These are phyloP conservation scores for Charadrius vociferus DNA, from an alignment of 2,113 vertebrate genomes.

Conservation along the genomic window DNA sequence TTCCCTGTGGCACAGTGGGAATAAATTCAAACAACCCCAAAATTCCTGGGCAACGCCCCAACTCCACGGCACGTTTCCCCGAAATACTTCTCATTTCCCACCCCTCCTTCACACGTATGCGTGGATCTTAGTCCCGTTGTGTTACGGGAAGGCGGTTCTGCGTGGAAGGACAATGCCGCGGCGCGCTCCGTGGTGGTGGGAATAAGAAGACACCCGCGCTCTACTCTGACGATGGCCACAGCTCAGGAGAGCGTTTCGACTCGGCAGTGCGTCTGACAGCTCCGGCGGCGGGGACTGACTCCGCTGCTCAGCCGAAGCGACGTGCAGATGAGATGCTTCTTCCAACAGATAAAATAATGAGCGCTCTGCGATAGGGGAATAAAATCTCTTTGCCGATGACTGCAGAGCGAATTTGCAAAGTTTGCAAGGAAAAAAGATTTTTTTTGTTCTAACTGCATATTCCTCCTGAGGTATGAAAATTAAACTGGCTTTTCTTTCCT, in stretches of 20 bases:
- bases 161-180: not conserved
- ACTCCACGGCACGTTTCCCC: not conserved
- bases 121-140: not conserved
- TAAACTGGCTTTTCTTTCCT: not conserved
- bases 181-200: not conserved
- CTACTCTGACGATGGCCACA: not conserved
- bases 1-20: not conserved
- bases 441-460: not conserved
- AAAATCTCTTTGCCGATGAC: not conserved
- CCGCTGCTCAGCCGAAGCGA: not conserved
- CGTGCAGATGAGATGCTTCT: not conserved
- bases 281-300: not conserved
- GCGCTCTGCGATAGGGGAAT: not conserved
- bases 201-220: not conserved
- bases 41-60: not conserved
- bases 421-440: not conserved
- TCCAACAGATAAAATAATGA: not conserved
- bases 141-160: not conserved
- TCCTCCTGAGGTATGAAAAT: not conserved
- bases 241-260: not conserved
- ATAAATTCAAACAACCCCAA: constrained; percentile 21
- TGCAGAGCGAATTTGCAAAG: not conserved
- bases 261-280: not conserved
- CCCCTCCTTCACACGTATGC: not conserved
- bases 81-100: not conserved